phyloP scores from a whole-genome alignment of 2,888 invertebrate genomes.

The Polymixis flavicincta region DNA sequence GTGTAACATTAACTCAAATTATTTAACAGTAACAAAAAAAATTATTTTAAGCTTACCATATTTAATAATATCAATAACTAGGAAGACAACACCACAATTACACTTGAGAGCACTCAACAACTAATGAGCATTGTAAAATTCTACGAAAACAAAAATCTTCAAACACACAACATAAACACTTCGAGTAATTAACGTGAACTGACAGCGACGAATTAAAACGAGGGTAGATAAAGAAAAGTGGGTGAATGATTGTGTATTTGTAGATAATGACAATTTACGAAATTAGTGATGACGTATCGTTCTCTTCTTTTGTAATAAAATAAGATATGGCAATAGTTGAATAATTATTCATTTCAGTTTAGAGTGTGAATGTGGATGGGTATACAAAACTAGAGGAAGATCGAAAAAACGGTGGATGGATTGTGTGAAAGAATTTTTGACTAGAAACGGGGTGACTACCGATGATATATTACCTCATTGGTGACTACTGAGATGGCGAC shows the following conservation, averaged over 20 bases:
- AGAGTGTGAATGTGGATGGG: not conserved
- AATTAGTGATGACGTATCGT: conserved; percentile 17
- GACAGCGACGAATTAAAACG: conserved; percentile 34
- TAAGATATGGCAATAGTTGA: not conserved
- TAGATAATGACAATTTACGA: conserved; percentile 25
- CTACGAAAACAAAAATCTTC: conserved; percentile 2
- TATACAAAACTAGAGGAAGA: not conserved
- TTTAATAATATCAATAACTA: not conserved
- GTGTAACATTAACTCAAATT: not conserved
- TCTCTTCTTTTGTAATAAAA: not conserved
- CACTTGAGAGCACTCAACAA: conserved; percentile 16
- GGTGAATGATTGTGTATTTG: conserved; percentile 36
- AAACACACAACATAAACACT: conserved; percentile 19
- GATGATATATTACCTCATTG: too few species aligned
- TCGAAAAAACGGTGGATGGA: not conserved
- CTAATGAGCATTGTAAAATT: conserved; percentile 14
- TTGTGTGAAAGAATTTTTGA: not conserved
- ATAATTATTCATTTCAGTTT: not conserved
- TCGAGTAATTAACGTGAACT: conserved; percentile 29
- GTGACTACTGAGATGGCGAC: not conserved
- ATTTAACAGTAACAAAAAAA: not conserved
- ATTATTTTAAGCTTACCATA: conserved; percentile 39
- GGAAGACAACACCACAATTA: not conserved
- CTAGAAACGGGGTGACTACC: not conserved
- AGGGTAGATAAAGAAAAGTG: conserved; percentile 58